Evolutionary conservation across 2,113 vertebrate species (phyloP).

Genomic region (Sakesphorus luctuosus): DNA sequence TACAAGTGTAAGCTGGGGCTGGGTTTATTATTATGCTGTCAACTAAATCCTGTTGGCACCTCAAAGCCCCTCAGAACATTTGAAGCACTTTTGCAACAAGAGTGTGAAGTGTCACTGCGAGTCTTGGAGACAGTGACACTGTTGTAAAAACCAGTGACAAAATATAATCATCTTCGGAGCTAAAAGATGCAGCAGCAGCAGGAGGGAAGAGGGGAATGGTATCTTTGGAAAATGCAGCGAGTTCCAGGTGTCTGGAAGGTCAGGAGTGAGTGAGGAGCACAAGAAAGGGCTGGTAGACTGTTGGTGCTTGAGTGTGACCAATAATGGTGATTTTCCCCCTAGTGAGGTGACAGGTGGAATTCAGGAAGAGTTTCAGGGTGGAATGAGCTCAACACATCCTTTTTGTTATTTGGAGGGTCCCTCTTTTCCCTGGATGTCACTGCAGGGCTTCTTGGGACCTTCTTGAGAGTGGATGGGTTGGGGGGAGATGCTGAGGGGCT

Average conservation of each 20-base stretch:
- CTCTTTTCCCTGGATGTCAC: neutral
- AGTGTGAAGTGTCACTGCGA: neutral
- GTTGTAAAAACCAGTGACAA: neutral
- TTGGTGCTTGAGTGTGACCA: neutral
- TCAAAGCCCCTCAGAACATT: neutral
- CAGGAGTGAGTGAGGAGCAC: neutral
- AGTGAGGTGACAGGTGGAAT: neutral
- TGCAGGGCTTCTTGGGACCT: neutral
- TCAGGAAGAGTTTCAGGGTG: neutral
- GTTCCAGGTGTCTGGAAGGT: neutral
- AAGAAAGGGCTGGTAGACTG: too few relatives aligned
- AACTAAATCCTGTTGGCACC: neutral
- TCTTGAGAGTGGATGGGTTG: too few relatives aligned
- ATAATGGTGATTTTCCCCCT: neutral
- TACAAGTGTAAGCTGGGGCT: neutral
- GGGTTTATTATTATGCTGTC: constrained; percentile 18
- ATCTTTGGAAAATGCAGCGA: neutral
- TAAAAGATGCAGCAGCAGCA: neutral
- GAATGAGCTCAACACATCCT: neutral
- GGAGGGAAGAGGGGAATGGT: neutral
- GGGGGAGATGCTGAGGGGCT: neutral
- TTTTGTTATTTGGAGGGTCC: neutral
- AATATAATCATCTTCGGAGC: neutral
- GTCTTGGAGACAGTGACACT: neutral
- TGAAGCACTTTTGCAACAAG: neutral